Evolutionary conservation across 2,113 vertebrate genomes (phyloP).

Genomic region (Vicugna pacos): DNA sequence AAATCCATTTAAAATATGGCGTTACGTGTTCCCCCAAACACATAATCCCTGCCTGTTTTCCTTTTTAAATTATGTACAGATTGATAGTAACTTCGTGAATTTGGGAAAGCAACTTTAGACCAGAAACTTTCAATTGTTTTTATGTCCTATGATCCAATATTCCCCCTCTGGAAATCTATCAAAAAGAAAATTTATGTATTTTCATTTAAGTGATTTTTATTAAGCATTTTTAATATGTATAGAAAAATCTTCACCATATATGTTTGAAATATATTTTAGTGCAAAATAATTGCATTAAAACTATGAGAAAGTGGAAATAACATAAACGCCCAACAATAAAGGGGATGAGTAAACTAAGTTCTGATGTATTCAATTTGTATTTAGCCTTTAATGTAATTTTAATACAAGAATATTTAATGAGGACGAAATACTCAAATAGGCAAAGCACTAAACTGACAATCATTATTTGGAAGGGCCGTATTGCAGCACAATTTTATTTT

Average conservation of each 20-base stretch:
- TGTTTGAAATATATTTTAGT: background rate
- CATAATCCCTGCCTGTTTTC: background rate
- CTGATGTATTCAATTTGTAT: background rate
- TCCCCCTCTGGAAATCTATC: background rate
- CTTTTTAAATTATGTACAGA: background rate
- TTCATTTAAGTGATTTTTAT: background rate
- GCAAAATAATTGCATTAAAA: background rate
- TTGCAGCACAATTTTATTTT: background rate
- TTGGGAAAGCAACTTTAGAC: background rate
- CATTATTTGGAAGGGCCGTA: background rate
- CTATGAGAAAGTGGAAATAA: background rate
- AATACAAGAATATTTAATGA: constrained; percentile 7
- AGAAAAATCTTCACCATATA: background rate
- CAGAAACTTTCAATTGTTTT: background rate
- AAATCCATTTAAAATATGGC: background rate
- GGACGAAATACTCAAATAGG: background rate
- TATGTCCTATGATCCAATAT: background rate
- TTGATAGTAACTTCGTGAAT: background rate
- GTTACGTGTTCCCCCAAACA: background rate
- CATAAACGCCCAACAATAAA: background rate
- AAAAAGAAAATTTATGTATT: constrained; percentile 21
- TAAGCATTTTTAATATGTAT: constrained; percentile 1
- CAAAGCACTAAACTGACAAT: background rate
- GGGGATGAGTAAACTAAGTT: background rate
- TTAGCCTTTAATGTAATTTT: background rate